Conservation (phyloP, 2,113 vertebrate genomes). For the Scomber japonicus region DNA sequence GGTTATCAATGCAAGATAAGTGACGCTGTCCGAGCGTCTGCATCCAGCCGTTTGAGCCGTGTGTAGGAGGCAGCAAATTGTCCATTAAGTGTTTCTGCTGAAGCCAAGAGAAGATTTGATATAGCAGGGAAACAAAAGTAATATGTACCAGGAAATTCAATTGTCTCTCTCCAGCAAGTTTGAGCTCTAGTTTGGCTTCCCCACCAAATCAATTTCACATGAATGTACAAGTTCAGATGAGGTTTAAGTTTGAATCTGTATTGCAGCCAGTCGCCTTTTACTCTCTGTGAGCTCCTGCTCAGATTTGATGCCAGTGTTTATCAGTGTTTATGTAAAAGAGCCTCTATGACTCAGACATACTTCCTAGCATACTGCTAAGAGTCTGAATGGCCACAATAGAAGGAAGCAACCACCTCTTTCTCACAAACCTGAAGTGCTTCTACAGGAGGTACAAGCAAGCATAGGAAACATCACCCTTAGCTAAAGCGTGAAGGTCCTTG, state of each 20-base stretch:
- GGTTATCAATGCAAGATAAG: constrained; percentile 58
- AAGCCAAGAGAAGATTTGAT: constrained; percentile 87
- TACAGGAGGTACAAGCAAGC: constrained; percentile 44
- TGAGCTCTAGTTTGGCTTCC: constrained; percentile 80
- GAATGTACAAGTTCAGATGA: constrained; percentile 73
- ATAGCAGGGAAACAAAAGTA: constrained; percentile 87
- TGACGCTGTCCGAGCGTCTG: constrained; percentile 51
- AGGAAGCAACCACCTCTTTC: constrained; percentile 68
- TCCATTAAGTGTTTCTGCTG: constrained; percentile 86
- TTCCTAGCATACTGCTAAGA: constrained; percentile 61
- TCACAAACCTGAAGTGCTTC: constrained; percentile 55
- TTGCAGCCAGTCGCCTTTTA: constrained; percentile 36
- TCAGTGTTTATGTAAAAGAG: constrained; percentile 63
- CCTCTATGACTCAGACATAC: constrained; percentile 63
- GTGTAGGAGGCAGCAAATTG: constrained; percentile 84
- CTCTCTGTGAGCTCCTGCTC: constrained; percentile 25
- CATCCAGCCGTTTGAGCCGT: constrained; percentile 51
- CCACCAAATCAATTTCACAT: constrained; percentile 82
- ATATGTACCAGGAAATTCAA: constrained; percentile 88
- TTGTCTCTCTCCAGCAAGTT: constrained; percentile 83
- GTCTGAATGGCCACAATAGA: constrained; percentile 63
- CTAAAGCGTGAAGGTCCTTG: constrained; percentile 62
- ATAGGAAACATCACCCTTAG: constrained; percentile 62
- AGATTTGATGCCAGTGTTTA: constrained; percentile 49
- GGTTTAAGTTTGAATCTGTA: constrained; percentile 67